Evolutionary conservation across 1,140 invertebrate genomes (phyloP), one percentile per base, ranked within the genome.

Genomic region (Magallana gigas): DNA sequence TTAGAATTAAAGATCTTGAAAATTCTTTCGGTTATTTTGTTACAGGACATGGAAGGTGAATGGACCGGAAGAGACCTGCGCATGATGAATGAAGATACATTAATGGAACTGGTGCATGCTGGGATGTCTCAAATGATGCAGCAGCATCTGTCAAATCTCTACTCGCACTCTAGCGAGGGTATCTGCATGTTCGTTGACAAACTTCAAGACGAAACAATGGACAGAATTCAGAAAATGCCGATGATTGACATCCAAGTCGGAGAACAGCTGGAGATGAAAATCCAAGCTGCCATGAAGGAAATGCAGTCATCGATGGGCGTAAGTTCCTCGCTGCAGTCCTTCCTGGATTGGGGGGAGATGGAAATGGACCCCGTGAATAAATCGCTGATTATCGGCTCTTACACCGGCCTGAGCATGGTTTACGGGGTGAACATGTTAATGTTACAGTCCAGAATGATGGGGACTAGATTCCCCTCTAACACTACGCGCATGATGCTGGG

Each of bases 71-170:
- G 7, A 11, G 23, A 29, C 12, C 8, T 76, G 23, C 68, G 23
- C 14, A 76, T 76, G 68, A 76, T 76, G 68, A 9, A 3, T 29
- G 23, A 8, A 29, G 68, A 76, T 9, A 76, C 68, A 29, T 6
- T 1, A 76, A 12, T 29, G 23, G 68, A 76, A 8, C 68, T 76
- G 23, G 68, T 48, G 9, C 23, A 76, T 76, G 68, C 68, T 4
- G 68, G 68, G 14, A 76, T 76, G 68, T 76, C 68, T 76, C 68
- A 76, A 76, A 18, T 76, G 18, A 76, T 76, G 68, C 68, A 76
- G 18, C 23, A 29, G 23, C 68, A 76, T 29, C 29, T 76, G 7
- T 76, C 23, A 1, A 23, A 23, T 29, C 68, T 76, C 9, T 76
- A 76, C 18, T 48, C 29, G 23, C 8, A 76, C 23, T 0, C 18